Conservation (phyloP, 2,888 invertebrate genomes). For the Andrena dorsata region DNA sequence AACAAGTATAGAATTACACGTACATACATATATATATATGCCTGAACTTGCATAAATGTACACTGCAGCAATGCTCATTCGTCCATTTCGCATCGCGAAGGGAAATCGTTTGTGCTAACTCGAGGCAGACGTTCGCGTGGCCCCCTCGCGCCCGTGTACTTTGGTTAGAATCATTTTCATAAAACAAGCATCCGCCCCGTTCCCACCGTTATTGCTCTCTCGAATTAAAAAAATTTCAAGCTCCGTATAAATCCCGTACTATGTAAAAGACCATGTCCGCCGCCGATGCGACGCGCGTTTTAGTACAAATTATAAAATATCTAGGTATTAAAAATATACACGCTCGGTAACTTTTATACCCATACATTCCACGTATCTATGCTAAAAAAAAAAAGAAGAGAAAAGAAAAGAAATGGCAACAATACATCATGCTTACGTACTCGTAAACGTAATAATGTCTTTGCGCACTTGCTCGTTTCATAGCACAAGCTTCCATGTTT, state of each 20-base stretch:
- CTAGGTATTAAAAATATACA: constrained; percentile 83
- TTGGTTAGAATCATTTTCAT: constrained; percentile 78
- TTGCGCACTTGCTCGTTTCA: constrained; percentile 52
- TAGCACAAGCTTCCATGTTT: constrained; percentile 40
- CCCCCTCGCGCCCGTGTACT: constrained; percentile 74
- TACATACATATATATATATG: constrained; percentile 59
- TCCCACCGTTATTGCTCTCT: constrained; percentile 29
- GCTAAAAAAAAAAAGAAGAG: constrained; percentile 62
- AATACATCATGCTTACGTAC: constrained; percentile 76
- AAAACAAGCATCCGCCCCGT: constrained; percentile 61
- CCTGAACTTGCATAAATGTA: constrained; percentile 41
- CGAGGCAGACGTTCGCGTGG: constrained; percentile 50
- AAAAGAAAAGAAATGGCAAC: constrained; percentile 78
- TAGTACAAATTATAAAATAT: constrained; percentile 78
- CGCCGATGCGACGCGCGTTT: constrained; percentile 53
- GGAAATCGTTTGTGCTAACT: constrained; percentile 54
- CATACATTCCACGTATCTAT: constrained; percentile 81
- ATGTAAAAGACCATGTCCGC: constrained; percentile 63
- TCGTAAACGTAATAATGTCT: constrained; percentile 64
- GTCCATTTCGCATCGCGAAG: constrained; percentile 27
- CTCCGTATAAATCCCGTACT: constrained; percentile 56
- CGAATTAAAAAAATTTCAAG: constrained; percentile 71
- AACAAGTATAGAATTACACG: constrained; percentile 79
- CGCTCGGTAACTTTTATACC: constrained; percentile 83
- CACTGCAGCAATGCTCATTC: constrained; percentile 48